Evolutionary conservation across 2,888 invertebrate species (phyloP).

Genomic region (Drosophila barbarae): DNA sequence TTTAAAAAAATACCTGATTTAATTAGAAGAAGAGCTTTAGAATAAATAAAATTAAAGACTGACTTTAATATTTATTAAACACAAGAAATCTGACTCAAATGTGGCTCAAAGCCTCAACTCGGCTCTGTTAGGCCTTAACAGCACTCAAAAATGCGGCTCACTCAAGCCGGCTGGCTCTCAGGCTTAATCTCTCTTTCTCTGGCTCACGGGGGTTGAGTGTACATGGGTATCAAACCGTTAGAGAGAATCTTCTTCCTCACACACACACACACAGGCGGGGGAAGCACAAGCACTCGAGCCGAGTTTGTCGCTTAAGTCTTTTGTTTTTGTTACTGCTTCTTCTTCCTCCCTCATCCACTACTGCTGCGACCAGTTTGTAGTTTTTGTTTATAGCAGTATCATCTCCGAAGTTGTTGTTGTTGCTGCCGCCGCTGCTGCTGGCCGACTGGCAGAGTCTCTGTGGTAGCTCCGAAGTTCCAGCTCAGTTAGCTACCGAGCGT

Average conservation of each 20-base stretch:
- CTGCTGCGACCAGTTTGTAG: conserved; percentile 67
- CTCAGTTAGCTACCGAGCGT: conserved; percentile 54
- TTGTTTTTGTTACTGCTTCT: conserved; percentile 59
- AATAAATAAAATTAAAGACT: neutral
- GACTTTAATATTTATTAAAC: neutral
- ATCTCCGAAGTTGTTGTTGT: conserved; percentile 47
- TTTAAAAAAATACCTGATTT: too few relatives aligned
- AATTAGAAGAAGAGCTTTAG: neutral
- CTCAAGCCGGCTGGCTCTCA: conserved; percentile 11
- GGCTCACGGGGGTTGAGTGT: conserved; percentile 32
- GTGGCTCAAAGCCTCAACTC: neutral
- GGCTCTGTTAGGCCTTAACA: conserved; percentile 41
- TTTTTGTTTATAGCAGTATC: conserved; percentile 64
- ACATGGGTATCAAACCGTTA: conserved; percentile 61
- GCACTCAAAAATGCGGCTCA: conserved; percentile 49
- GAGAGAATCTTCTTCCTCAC: conserved; percentile 53
- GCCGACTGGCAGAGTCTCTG: conserved; percentile 13
- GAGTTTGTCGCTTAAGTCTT: conserved; percentile 46
- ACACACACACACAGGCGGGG: neutral
- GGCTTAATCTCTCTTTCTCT: conserved; percentile 4
- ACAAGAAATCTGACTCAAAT: neutral
- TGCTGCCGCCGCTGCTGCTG: conserved; percentile 46
- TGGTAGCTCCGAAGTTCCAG: conserved; percentile 60
- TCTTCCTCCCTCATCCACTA: conserved; percentile 5
- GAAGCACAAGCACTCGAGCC: conserved; percentile 12